Base-by-base conservation (phyloP, 2,888 invertebrate species). In the Meghimatium bilineatum region DNA sequence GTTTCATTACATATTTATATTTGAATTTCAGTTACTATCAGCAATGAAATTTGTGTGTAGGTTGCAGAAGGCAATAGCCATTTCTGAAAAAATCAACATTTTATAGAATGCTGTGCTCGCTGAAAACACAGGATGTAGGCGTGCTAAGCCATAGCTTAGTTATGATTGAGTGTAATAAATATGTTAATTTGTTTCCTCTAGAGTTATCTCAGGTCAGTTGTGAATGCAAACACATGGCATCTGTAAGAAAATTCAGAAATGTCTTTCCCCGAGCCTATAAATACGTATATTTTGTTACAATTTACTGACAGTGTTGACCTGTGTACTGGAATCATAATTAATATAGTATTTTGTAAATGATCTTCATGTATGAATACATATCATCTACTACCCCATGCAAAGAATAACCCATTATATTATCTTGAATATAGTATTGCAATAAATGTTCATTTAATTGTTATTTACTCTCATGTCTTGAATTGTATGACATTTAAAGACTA, bases 151-250 rank as follows among this genome's bases (percentile, higher is more conserved):
- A 56, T 56, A 56, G n/a, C 26, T 63, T 29, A 63, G 63, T n/a
- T 12, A 1, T 66, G 32, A 66, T 32, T 66, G 66, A 12, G 66
- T 66, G 20, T 32, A 32, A 32, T 32, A 32, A 10, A 66, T 32
- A 66, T 66, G 14, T 66, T 14, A 29, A 66, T 66, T 66, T 66
- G 66, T 74, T 74, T 52, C 52, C 52, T 52, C 32, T 49, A 49
- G 20, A 52, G 52, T 74, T 74, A 52, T 52, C 74, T 74, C 74
- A 74, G 74, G 74, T 74, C 52, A 49, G 52, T 14, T 52, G 29
- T 74, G 49, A 74, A 74, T 74, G 52, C 52, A 74, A 52, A 52
- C 74, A 52, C 49, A 74, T 74, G 49, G 32, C 49, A 74, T 52
- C 23, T 49, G 49, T 74, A 29, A 32, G 10, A 29, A 71, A 52